These are phyloP conservation scores for Pseudomyrmex flavicornis DNA, from an alignment of 1,140 invertebrate genomes.

Conservation along the genomic window DNA sequence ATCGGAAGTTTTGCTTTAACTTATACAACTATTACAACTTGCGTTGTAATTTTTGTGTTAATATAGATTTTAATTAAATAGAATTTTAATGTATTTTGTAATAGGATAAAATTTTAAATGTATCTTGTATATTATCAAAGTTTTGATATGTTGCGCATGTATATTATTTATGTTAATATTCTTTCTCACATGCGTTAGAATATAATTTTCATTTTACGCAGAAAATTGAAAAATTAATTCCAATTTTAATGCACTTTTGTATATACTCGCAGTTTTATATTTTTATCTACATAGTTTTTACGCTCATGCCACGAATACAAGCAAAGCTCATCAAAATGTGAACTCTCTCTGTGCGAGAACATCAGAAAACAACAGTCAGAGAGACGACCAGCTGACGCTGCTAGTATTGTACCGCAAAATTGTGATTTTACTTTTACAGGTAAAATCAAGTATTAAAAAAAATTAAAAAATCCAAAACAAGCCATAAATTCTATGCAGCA, in stretches of 20 bases:
- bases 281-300: background rate
- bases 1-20: background rate
- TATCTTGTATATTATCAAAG: constrained; percentile 3
- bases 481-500: no score
- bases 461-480: background rate
- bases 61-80: no score
- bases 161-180: no score
- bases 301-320: background rate
- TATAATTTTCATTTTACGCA: background rate
- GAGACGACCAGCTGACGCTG: constrained; percentile 18
- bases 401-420: background rate
- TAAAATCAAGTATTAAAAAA: constrained; percentile 13
- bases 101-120: background rate
- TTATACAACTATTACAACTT: background rate
- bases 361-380: background rate
- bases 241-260: background rate
- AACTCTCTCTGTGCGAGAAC: background rate
- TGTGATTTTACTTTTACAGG: constrained; percentile 9
- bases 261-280: background rate
- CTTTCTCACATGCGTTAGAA: no score
- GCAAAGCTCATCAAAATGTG: background rate
- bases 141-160: background rate
- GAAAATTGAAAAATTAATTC: background rate
- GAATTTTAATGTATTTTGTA: no score
- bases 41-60: no score